Conservation (phyloP, 2,113 vertebrate species). For the Corydoras sp. region DNA sequence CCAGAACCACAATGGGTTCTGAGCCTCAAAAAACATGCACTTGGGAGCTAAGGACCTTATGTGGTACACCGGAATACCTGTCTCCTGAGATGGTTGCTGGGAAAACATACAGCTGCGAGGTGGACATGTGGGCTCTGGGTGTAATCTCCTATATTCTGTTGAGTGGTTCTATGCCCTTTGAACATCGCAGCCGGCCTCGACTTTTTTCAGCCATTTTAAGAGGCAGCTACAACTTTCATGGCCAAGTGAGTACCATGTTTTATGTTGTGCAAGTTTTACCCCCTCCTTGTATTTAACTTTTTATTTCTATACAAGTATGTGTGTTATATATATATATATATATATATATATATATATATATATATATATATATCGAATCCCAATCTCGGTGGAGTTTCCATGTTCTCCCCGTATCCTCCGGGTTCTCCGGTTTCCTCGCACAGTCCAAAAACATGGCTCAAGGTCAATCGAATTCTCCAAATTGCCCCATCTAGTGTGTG, state of each 20-base stretch:
- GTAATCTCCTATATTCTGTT: slow-evolving; percentile 59
- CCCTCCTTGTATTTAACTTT: not conserved
- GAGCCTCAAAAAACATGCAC: slow-evolving; percentile 4
- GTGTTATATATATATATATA: not conserved
- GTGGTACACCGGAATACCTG: slow-evolving; percentile 56
- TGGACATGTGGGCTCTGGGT: slow-evolving; percentile 62
- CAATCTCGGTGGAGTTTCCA: too few relatives aligned
- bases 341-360: too few relatives aligned
- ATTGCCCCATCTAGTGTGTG: too few relatives aligned
- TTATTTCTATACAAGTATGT: not conserved
- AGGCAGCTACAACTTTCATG: slow-evolving; percentile 54
- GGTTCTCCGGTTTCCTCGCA: too few relatives aligned
- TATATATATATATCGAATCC: too few relatives aligned
- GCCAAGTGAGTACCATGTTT: slow-evolving; percentile 48
- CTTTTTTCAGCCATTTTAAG: slow-evolving; percentile 57
- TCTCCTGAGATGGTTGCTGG: slow-evolving; percentile 58
- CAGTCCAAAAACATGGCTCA: too few relatives aligned
- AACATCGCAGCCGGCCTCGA: slow-evolving; percentile 48
- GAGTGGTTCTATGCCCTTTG: slow-evolving; percentile 59
- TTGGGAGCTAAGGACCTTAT: slow-evolving; percentile 42
- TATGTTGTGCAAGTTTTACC: not conserved
- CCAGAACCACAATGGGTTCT: not conserved
- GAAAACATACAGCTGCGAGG: slow-evolving; percentile 47
- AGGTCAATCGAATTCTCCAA: too few relatives aligned
- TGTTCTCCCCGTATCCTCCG: too few relatives aligned